Base-by-base conservation (phyloP, 1,140 invertebrate species). In the Hesperophylax magnus region DNA sequence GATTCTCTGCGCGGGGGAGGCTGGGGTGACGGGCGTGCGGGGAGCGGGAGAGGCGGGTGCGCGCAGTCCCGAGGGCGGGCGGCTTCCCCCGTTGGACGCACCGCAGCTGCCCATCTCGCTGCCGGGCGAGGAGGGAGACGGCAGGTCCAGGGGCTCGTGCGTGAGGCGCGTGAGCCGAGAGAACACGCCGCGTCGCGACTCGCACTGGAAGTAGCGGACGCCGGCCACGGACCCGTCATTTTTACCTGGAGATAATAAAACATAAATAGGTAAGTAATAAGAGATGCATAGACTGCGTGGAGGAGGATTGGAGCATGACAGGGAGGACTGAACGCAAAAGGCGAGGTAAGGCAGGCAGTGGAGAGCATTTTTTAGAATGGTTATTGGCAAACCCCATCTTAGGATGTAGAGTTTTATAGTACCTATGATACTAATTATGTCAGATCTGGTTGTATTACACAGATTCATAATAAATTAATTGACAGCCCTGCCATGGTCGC, bases 221-320 rank as follows among this genome's bases (percentile, higher is more conserved):
- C 97, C 98, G 75, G 95, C 95, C 60, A 99, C 97, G 20, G 97
- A 97, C 18, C 98, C 98, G 90, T 99, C 97, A 88, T 99, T 99
- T 92, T 99, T 99, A 58, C 96, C 96, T 97, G 86, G 78, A 91
- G 14, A 27, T 31, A 31, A 27, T 14, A 31, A 67, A n/a, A 27
- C 4, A 65, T n/a, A 58, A 5, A 39, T 8, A 2, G 7, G 5
- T 39, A 39, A 39, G 1, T 6, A 39, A 8, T 39, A 9, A 39
- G 34, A 27, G 27, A 5, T 27, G 27, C 2, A 2, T 27, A 27
- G 27, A 27, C 5, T 27, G 27, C 27, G 27, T 27, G 27, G 27
- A 27, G 5, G 27, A 27, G 27, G 27, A 27, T n/a, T n/a, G n/a
- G n/a, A 27, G 27, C 27, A 27, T 2, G 27, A 27, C 27, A n/a